A percentile compares a stretch with the other conserved stretches of the same genome.
phyloP scores from a whole-genome alignment of 1,140 invertebrate species.

The Sarcophaga bullata region DNA sequence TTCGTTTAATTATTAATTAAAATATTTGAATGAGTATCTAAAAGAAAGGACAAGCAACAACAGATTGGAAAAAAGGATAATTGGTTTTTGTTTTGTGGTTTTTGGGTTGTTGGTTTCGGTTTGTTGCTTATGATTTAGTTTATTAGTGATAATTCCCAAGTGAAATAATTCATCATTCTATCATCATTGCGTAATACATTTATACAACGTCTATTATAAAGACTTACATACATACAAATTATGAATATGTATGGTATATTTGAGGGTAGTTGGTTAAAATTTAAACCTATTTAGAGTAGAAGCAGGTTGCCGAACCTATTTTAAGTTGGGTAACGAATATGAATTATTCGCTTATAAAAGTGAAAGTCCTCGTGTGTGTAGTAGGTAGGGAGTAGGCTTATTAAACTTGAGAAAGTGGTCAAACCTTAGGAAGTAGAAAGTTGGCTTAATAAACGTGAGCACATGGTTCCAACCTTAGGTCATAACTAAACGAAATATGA shows the following conservation, averaged over 20 bases:
- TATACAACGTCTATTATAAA: background rate
- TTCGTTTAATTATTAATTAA: too few species aligned
- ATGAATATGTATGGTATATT: background rate
- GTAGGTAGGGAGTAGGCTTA: too few species aligned
- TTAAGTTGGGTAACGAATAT: too few species aligned
- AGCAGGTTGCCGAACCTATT: background rate
- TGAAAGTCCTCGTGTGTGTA: too few species aligned
- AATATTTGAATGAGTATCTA: too few species aligned
- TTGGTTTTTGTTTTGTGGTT: background rate
- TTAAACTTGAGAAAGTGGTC: too few species aligned
- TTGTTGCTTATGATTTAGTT: background rate
- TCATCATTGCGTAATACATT: background rate
- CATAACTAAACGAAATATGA: too few species aligned
- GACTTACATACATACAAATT: background rate
- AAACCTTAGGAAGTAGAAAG: too few species aligned
- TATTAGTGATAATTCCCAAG: constrained; percentile 9
- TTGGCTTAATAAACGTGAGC: too few species aligned
- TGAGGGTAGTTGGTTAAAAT: background rate
- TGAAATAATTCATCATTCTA: background rate
- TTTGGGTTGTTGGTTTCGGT: background rate
- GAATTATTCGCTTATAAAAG: too few species aligned
- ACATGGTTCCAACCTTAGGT: too few species aligned
- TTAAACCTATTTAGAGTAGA: background rate
- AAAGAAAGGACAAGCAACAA: too few species aligned
- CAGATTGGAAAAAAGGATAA: background rate